phyloP scores from a whole-genome alignment of 2,113 vertebrate genomes.

The Tachysurus vachellii region DNA sequence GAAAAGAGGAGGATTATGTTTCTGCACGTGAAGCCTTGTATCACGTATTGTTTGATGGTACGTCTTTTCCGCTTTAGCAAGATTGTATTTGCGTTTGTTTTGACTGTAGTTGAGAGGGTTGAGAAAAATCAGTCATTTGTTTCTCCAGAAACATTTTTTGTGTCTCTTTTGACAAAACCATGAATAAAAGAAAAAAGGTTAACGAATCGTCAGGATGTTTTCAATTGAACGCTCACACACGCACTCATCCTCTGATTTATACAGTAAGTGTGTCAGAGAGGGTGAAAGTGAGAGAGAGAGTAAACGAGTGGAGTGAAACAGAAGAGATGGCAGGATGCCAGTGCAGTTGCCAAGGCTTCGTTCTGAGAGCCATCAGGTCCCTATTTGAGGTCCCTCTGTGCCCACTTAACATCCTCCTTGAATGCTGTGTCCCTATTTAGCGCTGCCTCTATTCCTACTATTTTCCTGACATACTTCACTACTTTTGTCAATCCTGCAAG shows the following conservation, averaged over 20 bases:
- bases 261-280: not conserved
- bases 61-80: not conserved
- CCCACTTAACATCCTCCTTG: slow-evolving; percentile 7
- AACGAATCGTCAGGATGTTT: not conserved
- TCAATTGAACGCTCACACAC: not conserved
- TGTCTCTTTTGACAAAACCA: not conserved
- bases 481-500: slow-evolving; percentile 1
- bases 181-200: not conserved
- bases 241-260: not conserved
- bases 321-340: slow-evolving; percentile 32
- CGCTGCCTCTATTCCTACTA: not conserved
- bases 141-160: not conserved
- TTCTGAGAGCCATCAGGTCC: slow-evolving; percentile 29
- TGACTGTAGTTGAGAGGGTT: not conserved
- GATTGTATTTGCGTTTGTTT: not conserved
- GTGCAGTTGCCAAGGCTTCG: slow-evolving; percentile 15
- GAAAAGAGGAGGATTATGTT: not conserved
- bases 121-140: not conserved
- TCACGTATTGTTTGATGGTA: not conserved
- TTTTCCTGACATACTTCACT: slow-evolving; percentile 21
- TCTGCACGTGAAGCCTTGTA: no score
- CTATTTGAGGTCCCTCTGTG: slow-evolving; percentile 20
- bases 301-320: not conserved
- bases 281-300: not conserved
- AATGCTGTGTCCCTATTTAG: not conserved